Percentiles rank a stretch among this genome's conserved stretches.
Evolutionary conservation across 1,140 invertebrate species (phyloP).

Genomic region (Andrena cerasifolii): DNA sequence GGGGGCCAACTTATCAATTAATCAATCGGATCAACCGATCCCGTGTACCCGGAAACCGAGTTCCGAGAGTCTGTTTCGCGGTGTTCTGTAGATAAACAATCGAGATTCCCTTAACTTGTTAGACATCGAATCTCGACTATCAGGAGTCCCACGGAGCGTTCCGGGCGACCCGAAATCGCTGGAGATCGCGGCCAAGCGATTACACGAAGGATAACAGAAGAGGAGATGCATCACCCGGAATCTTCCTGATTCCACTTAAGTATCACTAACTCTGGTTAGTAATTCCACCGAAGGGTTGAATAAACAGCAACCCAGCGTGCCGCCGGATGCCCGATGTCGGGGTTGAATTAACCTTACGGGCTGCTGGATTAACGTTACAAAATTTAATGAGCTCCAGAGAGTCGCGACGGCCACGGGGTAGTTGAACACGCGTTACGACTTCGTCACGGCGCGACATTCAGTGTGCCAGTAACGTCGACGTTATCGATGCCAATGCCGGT

Average conservation of each 20-base stretch:
- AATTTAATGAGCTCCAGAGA: not conserved
- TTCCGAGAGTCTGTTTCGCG: no score
- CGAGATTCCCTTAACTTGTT: no score
- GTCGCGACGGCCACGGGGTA: not conserved
- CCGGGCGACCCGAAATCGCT: not conserved
- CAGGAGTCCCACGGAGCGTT: not conserved
- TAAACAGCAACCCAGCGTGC: not conserved
- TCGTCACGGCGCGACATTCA: not conserved
- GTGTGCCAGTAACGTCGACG: slow-evolving; percentile 1
- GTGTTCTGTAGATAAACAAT: no score
- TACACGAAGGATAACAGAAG: not conserved
- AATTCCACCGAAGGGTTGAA: not conserved
- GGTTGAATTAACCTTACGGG: not conserved
- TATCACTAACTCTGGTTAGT: not conserved
- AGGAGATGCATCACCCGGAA: not conserved
- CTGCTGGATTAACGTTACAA: not conserved
- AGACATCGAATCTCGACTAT: no score
- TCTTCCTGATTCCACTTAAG: not conserved
- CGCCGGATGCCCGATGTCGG: not conserved
- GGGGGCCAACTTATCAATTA: no score
- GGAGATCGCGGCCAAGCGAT: no score
- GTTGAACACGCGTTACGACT: not conserved
- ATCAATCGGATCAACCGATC: no score
- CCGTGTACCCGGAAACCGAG: no score
- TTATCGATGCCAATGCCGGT: slow-evolving; percentile 32